These are phyloP conservation scores for Trinectes maculatus DNA, from an alignment of 2,113 vertebrate species.

Conservation along the genomic window DNA sequence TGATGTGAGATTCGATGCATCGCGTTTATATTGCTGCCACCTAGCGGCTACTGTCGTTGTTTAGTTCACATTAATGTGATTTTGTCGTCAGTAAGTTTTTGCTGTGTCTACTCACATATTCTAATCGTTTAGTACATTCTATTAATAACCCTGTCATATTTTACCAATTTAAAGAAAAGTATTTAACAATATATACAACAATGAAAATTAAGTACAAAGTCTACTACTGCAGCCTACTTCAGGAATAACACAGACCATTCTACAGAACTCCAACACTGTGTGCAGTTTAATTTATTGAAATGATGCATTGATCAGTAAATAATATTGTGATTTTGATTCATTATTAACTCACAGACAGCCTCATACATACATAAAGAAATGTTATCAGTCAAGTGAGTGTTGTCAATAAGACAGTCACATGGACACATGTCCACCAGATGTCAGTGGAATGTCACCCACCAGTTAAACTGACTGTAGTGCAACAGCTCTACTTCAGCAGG, in stretches of 20 bases:
- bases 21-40: not conserved
- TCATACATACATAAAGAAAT: not conserved
- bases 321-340: not conserved
- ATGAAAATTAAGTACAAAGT: not conserved
- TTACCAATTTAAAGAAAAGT: too few relatives aligned
- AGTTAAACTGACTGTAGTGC: not conserved
- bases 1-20: not conserved
- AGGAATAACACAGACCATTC: too few relatives aligned
- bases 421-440: constrained; percentile 53
- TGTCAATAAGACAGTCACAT: not conserved
- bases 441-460: constrained; percentile 39
- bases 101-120: not conserved
- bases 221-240: too few relatives aligned
- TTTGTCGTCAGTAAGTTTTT: too few relatives aligned
- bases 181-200: not conserved
- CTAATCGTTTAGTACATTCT: too few relatives aligned
- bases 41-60: not conserved
- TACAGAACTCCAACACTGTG: not conserved
- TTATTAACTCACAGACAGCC: not conserved
- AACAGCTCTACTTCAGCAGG: too few relatives aligned
- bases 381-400: too few relatives aligned
- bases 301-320: too few relatives aligned
- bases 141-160: too few relatives aligned
- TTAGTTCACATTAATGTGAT: not conserved
- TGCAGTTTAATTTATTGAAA: too few relatives aligned